A percentile compares a stretch with the other conserved stretches of the same genome.
Evolutionary conservation across 1,140 invertebrate species (phyloP).

Genomic region (Caerostris darwini): DNA sequence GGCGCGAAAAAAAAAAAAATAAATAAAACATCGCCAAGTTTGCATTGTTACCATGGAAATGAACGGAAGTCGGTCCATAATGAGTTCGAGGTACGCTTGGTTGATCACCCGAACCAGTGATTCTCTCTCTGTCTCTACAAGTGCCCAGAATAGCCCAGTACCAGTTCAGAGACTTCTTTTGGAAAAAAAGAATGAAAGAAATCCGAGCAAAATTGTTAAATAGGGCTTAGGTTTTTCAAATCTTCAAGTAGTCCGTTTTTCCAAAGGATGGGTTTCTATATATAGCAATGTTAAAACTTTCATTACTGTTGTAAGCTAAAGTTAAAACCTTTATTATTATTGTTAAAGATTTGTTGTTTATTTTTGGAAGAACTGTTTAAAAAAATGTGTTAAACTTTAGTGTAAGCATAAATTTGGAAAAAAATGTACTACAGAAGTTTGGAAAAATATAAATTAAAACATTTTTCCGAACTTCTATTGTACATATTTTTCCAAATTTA

Average conservation of each 20-base stretch:
- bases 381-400: too few relatives aligned
- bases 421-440: too few relatives aligned
- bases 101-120: conserved; percentile 7
- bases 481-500: too few relatives aligned
- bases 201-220: neutral
- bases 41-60: conserved; percentile 35
- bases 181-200: neutral
- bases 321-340: too few relatives aligned
- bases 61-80: conserved; percentile 36
- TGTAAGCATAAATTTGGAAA: too few relatives aligned
- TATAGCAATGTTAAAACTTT: neutral
- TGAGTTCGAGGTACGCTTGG: conserved; percentile 31
- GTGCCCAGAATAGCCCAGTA: neutral
- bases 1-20: neutral
- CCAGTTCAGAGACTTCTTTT: conserved; percentile 4
- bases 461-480: too few relatives aligned
- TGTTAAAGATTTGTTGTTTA: too few relatives aligned
- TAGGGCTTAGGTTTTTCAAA: neutral
- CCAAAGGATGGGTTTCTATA: neutral
- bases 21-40: neutral
- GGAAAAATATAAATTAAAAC: too few relatives aligned
- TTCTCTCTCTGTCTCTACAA: neutral
- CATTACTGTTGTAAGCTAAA: neutral
- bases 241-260: neutral
- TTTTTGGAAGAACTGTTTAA: too few relatives aligned